A percentile compares a stretch with the other conserved stretches of the same genome.
These are phyloP conservation scores for Thunnus thynnus DNA, from an alignment of 2,113 vertebrate genomes.

Conservation along the genomic window DNA sequence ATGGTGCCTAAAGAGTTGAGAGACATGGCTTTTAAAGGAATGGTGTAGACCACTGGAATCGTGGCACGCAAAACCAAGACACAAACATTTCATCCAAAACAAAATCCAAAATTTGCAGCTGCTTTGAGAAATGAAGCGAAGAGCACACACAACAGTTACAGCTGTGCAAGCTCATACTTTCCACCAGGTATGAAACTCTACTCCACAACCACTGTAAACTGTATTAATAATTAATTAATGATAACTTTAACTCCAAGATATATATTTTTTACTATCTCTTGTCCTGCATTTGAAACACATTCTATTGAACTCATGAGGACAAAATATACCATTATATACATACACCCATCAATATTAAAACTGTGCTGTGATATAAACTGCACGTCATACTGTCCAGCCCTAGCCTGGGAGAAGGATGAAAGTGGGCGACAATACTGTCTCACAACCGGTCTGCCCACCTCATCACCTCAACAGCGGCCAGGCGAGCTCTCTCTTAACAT, in stretches of 20 bases:
- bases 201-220: conserved; percentile 1
- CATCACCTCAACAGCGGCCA: conserved; percentile 18
- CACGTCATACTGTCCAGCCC: not conserved
- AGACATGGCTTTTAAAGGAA: too few species aligned
- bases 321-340: not conserved
- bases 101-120: too few species aligned
- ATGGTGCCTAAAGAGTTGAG: too few species aligned
- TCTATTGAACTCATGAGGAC: not conserved
- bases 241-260: not conserved
- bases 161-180: conserved; percentile 24
- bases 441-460: conserved; percentile 36
- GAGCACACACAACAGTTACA: not conserved
- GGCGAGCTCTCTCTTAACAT: conserved; percentile 43
- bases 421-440: conserved; percentile 11
- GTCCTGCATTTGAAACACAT: not conserved
- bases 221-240: conserved; percentile 25
- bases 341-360: not conserved
- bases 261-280: not conserved
- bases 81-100: too few species aligned
- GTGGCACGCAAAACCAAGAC: too few species aligned
- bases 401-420: conserved; percentile 15
- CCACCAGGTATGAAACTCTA: conserved; percentile 18
- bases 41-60: too few species aligned
- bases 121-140: too few species aligned
- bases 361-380: not conserved